phyloP scores from a whole-genome alignment of 1,140 invertebrate genomes.

The Dendroctonus valens region DNA sequence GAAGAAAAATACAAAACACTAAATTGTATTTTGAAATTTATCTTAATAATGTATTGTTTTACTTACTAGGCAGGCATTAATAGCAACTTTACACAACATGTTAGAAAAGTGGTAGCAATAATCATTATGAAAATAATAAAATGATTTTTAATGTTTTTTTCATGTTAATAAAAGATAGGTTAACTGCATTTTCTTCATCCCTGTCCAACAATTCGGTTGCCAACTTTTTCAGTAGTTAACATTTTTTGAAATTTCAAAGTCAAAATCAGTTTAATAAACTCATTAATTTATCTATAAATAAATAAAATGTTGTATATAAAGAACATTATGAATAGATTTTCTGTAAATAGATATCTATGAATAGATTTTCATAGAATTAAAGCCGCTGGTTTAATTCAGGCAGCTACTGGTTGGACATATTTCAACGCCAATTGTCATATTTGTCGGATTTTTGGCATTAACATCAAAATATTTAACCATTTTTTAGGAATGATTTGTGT shows the following conservation, averaged over 20 bases:
- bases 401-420: too few species aligned
- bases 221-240: neutral
- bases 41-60: neutral
- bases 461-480: too few species aligned
- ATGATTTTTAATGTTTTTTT: neutral
- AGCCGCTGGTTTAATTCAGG: too few species aligned
- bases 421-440: too few species aligned
- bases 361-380: neutral
- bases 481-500: too few species aligned
- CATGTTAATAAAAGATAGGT: neutral
- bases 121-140: slow-evolving; percentile 34
- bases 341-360: too few species aligned
- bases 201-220: neutral
- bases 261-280: neutral
- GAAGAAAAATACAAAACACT: too few species aligned
- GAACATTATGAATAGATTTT: too few species aligned
- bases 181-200: neutral
- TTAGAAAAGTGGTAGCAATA: slow-evolving; percentile 38
- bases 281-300: too few species aligned
- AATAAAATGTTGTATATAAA: too few species aligned
- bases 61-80: slow-evolving; percentile 67
- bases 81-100: slow-evolving; percentile 62
- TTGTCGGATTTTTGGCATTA: too few species aligned
- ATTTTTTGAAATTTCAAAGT: neutral
- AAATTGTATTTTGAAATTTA: neutral